Evolutionary conservation across 2,113 vertebrate species (phyloP).

Genomic region (Taurulus bubalis): DNA sequence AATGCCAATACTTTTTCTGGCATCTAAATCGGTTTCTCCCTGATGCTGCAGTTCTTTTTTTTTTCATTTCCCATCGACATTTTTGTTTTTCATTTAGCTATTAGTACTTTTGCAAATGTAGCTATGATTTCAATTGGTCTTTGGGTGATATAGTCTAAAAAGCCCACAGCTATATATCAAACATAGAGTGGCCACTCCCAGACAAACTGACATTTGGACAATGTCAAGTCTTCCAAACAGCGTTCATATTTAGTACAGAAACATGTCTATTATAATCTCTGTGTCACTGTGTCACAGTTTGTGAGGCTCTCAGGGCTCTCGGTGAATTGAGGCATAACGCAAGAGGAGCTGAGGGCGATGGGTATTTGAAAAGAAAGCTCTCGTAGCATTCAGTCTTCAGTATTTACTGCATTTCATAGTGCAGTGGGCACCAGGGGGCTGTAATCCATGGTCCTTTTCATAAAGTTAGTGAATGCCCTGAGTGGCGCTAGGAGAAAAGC

Average conservation of each 20-base stretch:
- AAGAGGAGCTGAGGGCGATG: constrained; percentile 55
- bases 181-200: neutral
- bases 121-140: neutral
- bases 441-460: constrained; percentile 66
- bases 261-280: constrained; percentile 49
- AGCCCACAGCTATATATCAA: constrained; percentile 14
- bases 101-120: neutral
- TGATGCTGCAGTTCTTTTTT: neutral
- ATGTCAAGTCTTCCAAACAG: constrained; percentile 29
- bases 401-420: constrained; percentile 79
- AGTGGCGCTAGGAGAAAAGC: constrained; percentile 73
- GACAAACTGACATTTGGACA: constrained; percentile 43
- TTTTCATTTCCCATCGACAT: neutral
- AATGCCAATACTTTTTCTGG: neutral
- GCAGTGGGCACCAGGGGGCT: constrained; percentile 60
- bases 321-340: constrained; percentile 63
- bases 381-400: constrained; percentile 73
- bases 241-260: constrained; percentile 31
- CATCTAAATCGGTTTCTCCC: neutral
- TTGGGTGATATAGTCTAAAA: constrained; percentile 5
- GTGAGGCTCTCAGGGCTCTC: constrained; percentile 49
- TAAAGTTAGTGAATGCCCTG: constrained; percentile 76
- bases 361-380: constrained; percentile 69
- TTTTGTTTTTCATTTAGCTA: neutral
- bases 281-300: constrained; percentile 63